Evolutionary conservation across 2,113 vertebrate genomes (phyloP).

Genomic region (Psephotus haematonotus): DNA sequence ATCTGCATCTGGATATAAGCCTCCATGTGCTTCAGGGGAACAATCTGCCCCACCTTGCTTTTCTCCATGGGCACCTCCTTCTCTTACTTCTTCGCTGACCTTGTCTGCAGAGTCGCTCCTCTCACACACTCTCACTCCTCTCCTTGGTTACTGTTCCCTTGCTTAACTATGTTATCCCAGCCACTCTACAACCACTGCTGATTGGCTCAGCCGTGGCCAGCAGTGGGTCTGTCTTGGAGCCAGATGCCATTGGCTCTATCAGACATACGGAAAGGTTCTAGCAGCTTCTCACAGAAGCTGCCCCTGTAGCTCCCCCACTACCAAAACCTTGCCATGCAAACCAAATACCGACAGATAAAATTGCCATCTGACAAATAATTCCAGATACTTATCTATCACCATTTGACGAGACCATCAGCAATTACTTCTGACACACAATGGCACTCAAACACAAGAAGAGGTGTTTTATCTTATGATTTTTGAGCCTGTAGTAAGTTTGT

Average conservation of each 20-base stretch:
- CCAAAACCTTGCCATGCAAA: neutral
- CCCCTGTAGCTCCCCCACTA: neutral
- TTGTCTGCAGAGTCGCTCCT: neutral
- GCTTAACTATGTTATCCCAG: neutral
- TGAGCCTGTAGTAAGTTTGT: neutral
- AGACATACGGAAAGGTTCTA: neutral
- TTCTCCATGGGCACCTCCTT: neutral
- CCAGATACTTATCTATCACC: neutral
- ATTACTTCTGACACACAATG: neutral
- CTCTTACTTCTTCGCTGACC: neutral
- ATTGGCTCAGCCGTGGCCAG: neutral
- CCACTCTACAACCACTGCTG: neutral
- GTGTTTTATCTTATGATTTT: neutral
- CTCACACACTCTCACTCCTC: neutral
- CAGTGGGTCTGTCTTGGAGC: rapidly evolving
- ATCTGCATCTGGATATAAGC: neutral
- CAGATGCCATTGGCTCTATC: neutral
- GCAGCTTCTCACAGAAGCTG: neutral
- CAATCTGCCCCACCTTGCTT: neutral
- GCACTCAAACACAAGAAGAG: neutral
- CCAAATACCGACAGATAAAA: neutral
- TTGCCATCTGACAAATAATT: neutral
- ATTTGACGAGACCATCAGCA: neutral
- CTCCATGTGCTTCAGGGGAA: neutral
- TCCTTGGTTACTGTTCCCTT: neutral